Evolutionary conservation across 2,888 invertebrate genomes (phyloP).

Genomic region (Uropetala carovei): DNA sequence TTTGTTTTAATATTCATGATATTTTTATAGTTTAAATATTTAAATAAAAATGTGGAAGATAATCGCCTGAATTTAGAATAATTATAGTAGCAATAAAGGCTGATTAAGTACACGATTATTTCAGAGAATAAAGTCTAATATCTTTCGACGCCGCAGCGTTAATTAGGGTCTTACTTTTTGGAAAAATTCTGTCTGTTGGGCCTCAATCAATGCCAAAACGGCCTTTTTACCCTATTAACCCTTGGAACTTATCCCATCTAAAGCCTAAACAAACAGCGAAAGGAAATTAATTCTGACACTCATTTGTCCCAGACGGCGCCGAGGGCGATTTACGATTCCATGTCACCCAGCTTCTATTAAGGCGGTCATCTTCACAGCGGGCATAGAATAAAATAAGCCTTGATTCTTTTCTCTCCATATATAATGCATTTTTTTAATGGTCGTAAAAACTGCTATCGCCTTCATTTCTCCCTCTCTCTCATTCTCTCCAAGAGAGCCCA

Average conservation of each 20-base stretch:
- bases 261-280: background rate
- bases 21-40: too few species aligned
- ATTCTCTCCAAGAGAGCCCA: background rate
- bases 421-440: background rate
- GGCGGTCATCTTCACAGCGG: background rate
- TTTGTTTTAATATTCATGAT: too few species aligned
- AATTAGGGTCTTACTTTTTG: too few species aligned
- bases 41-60: too few species aligned
- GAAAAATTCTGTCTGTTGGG: too few species aligned
- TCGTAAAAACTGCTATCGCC: background rate
- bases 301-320: background rate
- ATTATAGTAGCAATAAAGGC: too few species aligned
- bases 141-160: too few species aligned
- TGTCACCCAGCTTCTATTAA: background rate
- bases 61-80: too few species aligned
- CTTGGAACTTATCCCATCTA: background rate
- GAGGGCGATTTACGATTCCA: background rate
- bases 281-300: background rate
- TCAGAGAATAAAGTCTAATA: too few species aligned
- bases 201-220: background rate
- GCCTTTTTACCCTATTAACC: background rate
- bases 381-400: background rate
- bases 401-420: background rate
- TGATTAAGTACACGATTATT: too few species aligned
- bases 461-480: background rate